Base-by-base conservation (phyloP, 2,888 invertebrate genomes). In the Agrochola litura region DNA sequence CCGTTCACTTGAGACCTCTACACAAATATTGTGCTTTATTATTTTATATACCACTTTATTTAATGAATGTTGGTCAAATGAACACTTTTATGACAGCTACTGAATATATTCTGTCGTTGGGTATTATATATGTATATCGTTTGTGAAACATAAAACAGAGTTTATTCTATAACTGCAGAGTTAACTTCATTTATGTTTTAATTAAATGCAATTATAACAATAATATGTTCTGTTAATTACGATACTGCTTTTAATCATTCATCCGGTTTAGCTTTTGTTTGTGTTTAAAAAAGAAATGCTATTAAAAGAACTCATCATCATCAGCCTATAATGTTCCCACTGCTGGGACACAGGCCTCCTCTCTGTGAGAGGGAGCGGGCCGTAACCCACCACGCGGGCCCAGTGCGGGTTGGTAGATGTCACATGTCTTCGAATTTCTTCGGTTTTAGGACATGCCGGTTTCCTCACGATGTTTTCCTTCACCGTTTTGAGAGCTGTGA, bases 1-100 rank as follows among this genome's bases (percentile, higher is more conserved):
- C 92, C 94, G 92, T 93, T 94, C 95, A 94, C 95, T 93, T 90
- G 87, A 92, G 91, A 92, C 93, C 92, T 93, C 91, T 91, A 90
- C 89, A 85, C 89, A 89, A 92, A 93, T 91, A 89, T 87, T 83
- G 82, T 85, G 85, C 81, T 67, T 75, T 72, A 82, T 86, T 87
- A 87, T 85, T 83, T 76, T 80, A 86, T 82, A 61, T 71, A 84
- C 65, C 46, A 82, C 65, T 79, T 78, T 65, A 79, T 84, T 86
- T 79, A 75, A 83, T 78, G 6, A 65, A 69, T 70, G 60, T 76
- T 76, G 37, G 30, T 67, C 43, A 70, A 69, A 75, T 49, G 22
- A 75, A 67, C 63, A 54, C 49, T 72, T 86, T 76, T 86, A 76
- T 73, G 66, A 76, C 63, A 46, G 69, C 37, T 63, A 66, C 41